Conservation (phyloP, 2,113 vertebrate genomes). For the Cettia cetti region DNA sequence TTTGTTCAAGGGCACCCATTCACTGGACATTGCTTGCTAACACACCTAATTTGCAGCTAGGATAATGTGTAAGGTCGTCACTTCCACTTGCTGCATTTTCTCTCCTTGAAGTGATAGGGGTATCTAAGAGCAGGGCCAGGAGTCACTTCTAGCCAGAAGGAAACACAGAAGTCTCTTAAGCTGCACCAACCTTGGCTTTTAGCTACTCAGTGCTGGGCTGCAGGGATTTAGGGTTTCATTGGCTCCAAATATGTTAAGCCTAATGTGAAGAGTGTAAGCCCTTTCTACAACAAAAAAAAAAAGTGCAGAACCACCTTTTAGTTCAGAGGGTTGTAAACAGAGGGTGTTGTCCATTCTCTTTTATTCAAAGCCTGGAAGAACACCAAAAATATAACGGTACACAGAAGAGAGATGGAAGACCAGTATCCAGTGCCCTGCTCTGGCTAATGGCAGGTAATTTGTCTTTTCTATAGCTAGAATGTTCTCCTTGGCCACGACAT, state of each 20-base stretch:
- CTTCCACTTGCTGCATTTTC: not conserved
- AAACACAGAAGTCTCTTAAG: not conserved
- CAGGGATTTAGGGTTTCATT: not conserved
- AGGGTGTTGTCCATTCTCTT: not conserved
- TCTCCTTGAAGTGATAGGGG: not conserved
- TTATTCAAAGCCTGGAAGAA: not conserved
- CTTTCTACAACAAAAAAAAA: not conserved
- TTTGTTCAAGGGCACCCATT: not conserved
- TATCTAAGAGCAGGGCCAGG: not conserved
- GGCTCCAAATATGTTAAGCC: not conserved
- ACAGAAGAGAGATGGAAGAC: not conserved
- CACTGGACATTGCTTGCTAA: not conserved
- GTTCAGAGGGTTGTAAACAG: not conserved
- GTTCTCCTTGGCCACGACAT: fast-evolving
- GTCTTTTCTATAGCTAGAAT: not conserved
- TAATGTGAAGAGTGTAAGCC: not conserved
- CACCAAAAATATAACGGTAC: not conserved
- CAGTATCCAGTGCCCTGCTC: not conserved
- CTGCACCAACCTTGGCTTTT: not conserved
- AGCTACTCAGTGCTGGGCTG: not conserved
- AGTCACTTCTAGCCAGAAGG: not conserved
- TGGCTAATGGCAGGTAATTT: fast-evolving
- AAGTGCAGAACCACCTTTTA: not conserved
- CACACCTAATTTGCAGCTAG: not conserved
- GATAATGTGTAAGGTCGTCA: not conserved